Percentiles rank a stretch among this genome's conserved stretches.
Conservation (phyloP, 2,113 vertebrate genomes). For the Sitta europaea region DNA sequence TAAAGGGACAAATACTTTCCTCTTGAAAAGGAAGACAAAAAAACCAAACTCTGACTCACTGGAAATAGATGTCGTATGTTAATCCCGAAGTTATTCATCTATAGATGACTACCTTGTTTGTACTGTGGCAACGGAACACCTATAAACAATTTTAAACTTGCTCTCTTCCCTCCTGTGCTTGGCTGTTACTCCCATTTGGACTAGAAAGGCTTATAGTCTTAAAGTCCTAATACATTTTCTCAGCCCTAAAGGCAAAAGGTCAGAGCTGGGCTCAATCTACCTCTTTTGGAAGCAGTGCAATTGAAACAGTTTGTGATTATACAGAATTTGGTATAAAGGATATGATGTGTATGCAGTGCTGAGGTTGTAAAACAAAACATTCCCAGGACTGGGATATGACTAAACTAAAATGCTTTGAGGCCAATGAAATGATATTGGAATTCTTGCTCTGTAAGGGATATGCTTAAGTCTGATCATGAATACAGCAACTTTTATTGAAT, state of each 20-base stretch:
- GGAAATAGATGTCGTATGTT: not conserved
- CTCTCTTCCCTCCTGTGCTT: not conserved
- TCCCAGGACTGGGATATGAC: not conserved
- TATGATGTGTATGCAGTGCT: accelerated
- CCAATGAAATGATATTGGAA: not conserved
- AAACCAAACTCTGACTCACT: not conserved
- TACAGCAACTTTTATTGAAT: not conserved
- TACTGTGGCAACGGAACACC: not conserved
- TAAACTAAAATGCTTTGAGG: not conserved
- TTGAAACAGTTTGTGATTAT: not conserved
- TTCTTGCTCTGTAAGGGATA: not conserved
- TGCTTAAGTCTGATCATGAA: not conserved
- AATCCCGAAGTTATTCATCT: not conserved
- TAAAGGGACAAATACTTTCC: not conserved
- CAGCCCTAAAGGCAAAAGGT: not conserved
- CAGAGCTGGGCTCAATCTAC: not conserved
- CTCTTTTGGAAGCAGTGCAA: not conserved
- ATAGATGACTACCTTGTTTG: not conserved
- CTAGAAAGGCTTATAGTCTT: not conserved
- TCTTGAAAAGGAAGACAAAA: not conserved
- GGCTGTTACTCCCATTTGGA: not conserved
- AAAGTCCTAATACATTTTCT: not conserved
- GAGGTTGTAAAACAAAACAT: not conserved
- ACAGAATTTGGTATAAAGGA: not conserved
- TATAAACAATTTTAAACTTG: not conserved